These are phyloP conservation scores for Palaemon carinicauda DNA, from an alignment of 1,140 invertebrate genomes.

Conservation along the genomic window DNA sequence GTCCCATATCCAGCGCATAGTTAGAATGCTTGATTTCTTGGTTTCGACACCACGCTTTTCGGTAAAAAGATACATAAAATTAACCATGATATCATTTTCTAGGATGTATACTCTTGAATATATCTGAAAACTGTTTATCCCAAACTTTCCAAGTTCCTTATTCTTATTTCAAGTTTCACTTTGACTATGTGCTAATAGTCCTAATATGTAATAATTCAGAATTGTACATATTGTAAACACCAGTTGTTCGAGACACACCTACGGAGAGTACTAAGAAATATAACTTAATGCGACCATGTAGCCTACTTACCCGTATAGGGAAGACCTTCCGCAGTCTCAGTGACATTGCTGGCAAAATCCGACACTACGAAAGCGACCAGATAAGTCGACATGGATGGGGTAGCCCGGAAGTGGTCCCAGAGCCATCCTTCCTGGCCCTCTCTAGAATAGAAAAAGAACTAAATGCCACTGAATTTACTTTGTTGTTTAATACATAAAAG, in stretches of 20 bases:
- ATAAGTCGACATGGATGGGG: constrained; percentile 78
- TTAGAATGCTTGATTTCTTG: constrained; percentile 82
- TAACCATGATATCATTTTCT: no score
- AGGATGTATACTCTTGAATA: neutral
- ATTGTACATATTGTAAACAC: no score
- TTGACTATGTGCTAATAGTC: no score
- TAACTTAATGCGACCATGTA: neutral
- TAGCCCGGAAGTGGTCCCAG: constrained; percentile 54
- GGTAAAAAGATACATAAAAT: no score
- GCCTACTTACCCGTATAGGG: neutral
- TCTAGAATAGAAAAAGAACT: neutral
- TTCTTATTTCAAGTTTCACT: neutral
- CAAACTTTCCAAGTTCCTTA: no score
- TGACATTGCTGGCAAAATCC: constrained; percentile 69
- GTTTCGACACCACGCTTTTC: constrained; percentile 79
- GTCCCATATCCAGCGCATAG: constrained; percentile 73
- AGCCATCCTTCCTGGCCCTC: constrained; percentile 67
- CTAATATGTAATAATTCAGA: no score
- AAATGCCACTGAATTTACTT: no score
- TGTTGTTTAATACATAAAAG: no score
- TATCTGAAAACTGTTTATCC: neutral
- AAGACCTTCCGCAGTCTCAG: neutral
- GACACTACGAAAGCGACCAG: constrained; percentile 81
- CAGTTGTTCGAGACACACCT: neutral
- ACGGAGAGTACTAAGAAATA: neutral